Percentiles rank a stretch among this genome's conserved stretches.
Conservation (phyloP, 30 jellyfish, hydroid and myxozoan genomes). For the Sanderia malayensis region DNA sequence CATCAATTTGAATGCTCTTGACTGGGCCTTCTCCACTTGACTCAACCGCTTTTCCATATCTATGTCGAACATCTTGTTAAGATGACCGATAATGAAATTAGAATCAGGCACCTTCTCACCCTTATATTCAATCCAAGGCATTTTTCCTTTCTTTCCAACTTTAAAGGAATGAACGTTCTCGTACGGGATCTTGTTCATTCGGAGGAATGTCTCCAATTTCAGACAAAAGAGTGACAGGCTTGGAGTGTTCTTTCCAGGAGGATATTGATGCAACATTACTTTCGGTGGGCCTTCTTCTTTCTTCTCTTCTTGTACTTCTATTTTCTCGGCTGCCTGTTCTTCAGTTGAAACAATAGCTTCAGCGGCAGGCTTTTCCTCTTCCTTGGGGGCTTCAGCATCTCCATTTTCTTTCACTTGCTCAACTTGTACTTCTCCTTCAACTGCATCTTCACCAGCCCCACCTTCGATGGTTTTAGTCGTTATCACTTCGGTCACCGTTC, state of each 20-base stretch:
- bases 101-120: conserved; percentile 93
- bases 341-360: conserved; percentile 42
- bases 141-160: conserved; percentile 88
- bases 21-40: conserved; percentile 73
- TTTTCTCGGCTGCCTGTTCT: conserved; percentile 56
- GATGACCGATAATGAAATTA: conserved; percentile 62
- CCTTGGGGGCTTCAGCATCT: conserved; percentile 58
- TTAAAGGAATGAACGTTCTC: conserved; percentile 75
- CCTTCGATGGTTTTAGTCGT: conserved; percentile 35
- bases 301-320: conserved; percentile 68
- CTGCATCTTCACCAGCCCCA: conserved; percentile 60
- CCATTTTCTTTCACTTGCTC: conserved; percentile 78
- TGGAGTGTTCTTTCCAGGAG: conserved; percentile 79
- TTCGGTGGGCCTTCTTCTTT: conserved; percentile 79
- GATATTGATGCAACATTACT: conserved; percentile 88
- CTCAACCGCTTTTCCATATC: conserved; percentile 75
- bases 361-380: conserved; percentile 42
- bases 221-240: conserved; percentile 82
- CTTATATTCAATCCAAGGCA: conserved; percentile 98
- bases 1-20: conserved; percentile 79
- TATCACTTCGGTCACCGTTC: conserved; percentile 46
- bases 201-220: conserved; percentile 88
- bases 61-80: conserved; percentile 74
- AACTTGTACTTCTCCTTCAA: conserved; percentile 24
- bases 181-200: conserved; percentile 91